Percentiles rank a stretch among this genome's conserved stretches.
These are phyloP conservation scores for Pygmarrhopalites habei DNA, from an alignment of 1,140 invertebrate species.

Conservation along the genomic window DNA sequence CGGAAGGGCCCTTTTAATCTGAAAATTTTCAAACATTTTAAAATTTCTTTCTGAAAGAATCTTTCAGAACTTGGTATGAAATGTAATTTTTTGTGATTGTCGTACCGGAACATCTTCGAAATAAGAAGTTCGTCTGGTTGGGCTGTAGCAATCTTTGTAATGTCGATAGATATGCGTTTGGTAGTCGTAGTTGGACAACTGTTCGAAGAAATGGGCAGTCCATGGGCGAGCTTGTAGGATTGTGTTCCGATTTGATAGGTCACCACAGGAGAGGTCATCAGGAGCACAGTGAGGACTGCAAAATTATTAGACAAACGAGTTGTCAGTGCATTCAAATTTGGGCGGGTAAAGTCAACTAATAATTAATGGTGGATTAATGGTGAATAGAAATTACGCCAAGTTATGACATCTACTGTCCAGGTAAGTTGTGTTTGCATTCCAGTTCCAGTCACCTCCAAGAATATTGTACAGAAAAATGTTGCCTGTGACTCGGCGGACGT, in stretches of 20 bases:
- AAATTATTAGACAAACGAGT: too few species aligned
- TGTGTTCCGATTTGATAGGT: neutral
- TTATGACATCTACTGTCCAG: constrained; percentile 2
- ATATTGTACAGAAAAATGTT: constrained; percentile 32
- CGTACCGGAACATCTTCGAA: too few species aligned
- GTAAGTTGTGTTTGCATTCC: neutral
- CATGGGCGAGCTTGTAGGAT: neutral
- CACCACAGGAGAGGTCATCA: neutral
- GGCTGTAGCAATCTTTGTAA: constrained; percentile 26
- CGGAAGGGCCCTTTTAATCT: neutral
- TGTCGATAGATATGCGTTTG: constrained; percentile 23
- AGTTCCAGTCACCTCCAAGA: constrained; percentile 8
- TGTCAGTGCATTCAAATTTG: too few species aligned
- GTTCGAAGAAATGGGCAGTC: neutral
- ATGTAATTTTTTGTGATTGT: too few species aligned
- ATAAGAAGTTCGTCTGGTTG: too few species aligned
- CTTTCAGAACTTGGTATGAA: neutral
- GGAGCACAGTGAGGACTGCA: neutral
- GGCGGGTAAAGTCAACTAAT: too few species aligned
- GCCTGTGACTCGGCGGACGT: constrained; percentile 23
- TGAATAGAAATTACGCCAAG: neutral
- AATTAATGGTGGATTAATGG: too few species aligned
- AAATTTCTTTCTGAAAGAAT: too few species aligned
- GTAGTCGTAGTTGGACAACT: neutral
- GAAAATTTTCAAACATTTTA: too few species aligned